Conservation (phyloP, 35 echinoderm and acorn worm species). For the Apostichopus japonicus region DNA sequence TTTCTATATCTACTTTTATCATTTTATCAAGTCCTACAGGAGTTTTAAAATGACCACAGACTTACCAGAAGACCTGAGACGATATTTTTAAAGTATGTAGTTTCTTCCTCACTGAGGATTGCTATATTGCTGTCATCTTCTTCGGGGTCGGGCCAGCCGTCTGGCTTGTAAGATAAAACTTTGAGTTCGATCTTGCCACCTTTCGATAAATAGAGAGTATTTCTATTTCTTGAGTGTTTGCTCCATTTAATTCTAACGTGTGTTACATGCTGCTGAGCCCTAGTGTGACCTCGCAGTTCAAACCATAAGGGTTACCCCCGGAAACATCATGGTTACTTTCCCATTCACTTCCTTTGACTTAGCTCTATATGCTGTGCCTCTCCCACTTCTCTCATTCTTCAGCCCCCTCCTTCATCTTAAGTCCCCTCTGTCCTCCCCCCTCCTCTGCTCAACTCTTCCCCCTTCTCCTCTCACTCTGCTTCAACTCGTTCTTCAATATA, state of each 20-base stretch:
- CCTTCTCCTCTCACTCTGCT: too few relatives aligned
- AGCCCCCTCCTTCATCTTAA: too few relatives aligned
- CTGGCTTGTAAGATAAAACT: slow-evolving; percentile 79
- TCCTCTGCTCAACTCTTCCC: too few relatives aligned
- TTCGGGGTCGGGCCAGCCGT: slow-evolving; percentile 70
- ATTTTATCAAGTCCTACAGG: neutral
- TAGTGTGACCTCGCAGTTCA: neutral
- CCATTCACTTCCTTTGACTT: too few relatives aligned
- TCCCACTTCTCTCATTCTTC: too few relatives aligned
- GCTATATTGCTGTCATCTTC: slow-evolving; percentile 71
- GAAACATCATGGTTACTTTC: neutral
- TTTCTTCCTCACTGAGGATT: slow-evolving; percentile 92
- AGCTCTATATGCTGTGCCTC: too few relatives aligned
- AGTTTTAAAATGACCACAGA: neutral
- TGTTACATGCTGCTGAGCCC: neutral
- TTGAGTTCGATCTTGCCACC: slow-evolving; percentile 86
- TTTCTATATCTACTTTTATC: too few relatives aligned
- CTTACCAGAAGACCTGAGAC: slow-evolving; percentile 91
- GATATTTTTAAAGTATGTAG: slow-evolving; percentile 94
- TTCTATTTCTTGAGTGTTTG: neutral
- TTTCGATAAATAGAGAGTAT: slow-evolving; percentile 15
- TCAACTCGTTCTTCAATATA: too few relatives aligned
- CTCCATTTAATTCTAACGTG: neutral
- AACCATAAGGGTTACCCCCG: too few relatives aligned
- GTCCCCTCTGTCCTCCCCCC: too few relatives aligned